Evolutionary conservation across 2,888 invertebrate species (phyloP).

Genomic region (Eupithecia vulgata): DNA sequence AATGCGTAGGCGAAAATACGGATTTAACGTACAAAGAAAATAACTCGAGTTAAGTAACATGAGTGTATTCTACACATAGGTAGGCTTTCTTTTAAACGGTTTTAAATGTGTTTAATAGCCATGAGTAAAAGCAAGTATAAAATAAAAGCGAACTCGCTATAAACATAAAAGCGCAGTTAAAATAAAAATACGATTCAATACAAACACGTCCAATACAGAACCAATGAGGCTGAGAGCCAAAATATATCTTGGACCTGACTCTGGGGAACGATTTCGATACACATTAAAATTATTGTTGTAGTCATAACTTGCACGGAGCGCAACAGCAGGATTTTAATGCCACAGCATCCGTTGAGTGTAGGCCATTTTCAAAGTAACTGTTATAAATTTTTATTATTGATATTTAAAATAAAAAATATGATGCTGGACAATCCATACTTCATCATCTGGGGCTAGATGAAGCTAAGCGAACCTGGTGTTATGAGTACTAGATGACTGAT

Average conservation of each 20-base stretch:
- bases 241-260: conserved; percentile 16
- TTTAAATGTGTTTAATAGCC: neutral
- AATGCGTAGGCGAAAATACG: neutral
- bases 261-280: neutral
- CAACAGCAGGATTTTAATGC: neutral
- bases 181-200: conserved; percentile 19
- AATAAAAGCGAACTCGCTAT: neutral
- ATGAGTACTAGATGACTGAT: no score
- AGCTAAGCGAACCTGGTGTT: no score
- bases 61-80: neutral
- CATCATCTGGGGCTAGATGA: no score
- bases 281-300: neutral
- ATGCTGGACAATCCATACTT: no score
- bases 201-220: conserved; percentile 33
- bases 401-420: no score
- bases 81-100: neutral
- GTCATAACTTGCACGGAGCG: neutral
- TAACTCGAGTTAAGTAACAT: neutral
- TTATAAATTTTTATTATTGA: no score
- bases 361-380: neutral
- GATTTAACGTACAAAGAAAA: neutral
- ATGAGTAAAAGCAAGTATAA: neutral
- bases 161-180: conserved; percentile 17
- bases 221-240: conserved; percentile 33
- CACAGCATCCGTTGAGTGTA: neutral